Base-by-base conservation (phyloP, 92 coral and sea anemone species). In the Muricea muricata region DNA sequence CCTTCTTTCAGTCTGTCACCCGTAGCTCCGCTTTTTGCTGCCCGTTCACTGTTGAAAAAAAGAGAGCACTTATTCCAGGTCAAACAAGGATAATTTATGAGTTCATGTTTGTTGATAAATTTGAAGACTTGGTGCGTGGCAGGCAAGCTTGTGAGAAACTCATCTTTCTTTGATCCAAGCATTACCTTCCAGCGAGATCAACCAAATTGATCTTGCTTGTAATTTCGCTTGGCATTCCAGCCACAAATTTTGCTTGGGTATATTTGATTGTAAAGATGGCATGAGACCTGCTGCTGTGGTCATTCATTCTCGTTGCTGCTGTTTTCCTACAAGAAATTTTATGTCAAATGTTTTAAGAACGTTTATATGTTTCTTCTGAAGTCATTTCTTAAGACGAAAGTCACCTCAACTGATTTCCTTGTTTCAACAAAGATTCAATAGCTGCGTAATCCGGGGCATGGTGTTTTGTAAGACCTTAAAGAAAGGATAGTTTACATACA, bases 151-250 rank as follows among this genome's bases (percentile, higher is more conserved):
- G n/a, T n/a, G n/a, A n/a, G n/a, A n/a, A n/a, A n/a, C n/a, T n/a
- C n/a, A n/a, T n/a, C n/a, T n/a, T n/a, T n/a, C n/a, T n/a, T n/a
- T n/a, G n/a, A n/a, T n/a, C n/a, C n/a, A n/a, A n/a, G n/a, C n/a
- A n/a, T n/a, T 70, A 96, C 99, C 99, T 96, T 83, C 99, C 99
- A 35, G 99, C 99, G n/a, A 96, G 79, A 76, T 96, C 99, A 18
- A 96, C 99, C 54, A 96, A 75, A 70, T 96, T 92, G 25, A 96
- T 92, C 85, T 94, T 96, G 89, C 99, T 96, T 28, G 94, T 96
- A 3, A 97, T 93, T 75, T 96, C 99, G 31, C 98, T 94, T 5
- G 99, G 99, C 83, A 96, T 89, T 72, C 94, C 97, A 24, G 89
- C 91, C 30, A 93, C 81, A 66, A 96, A 96, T 50, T 86, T 93